Evolutionary conservation across 2,797 vertebrate species (phyloP).

Genomic region (Chaetodon trifasciatus): DNA sequence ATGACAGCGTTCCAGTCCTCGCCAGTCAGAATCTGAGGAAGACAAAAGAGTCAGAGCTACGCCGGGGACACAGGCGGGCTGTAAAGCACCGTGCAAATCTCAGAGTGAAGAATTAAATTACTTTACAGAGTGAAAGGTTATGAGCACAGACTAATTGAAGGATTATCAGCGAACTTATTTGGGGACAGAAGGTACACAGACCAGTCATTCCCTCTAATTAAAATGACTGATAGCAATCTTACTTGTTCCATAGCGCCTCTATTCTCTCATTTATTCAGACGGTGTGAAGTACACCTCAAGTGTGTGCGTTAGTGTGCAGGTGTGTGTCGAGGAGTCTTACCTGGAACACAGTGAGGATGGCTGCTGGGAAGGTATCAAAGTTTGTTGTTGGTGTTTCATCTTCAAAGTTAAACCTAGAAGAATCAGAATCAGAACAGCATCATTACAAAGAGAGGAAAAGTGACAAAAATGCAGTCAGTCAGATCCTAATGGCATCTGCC

Average conservation of each 20-base stretch:
- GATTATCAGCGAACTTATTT: slow-evolving; percentile 65
- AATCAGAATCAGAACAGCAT: slow-evolving; percentile 22
- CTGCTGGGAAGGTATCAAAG: slow-evolving; percentile 97
- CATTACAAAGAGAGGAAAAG: not conserved
- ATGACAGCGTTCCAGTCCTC: slow-evolving; percentile 99
- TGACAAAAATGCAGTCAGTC: not conserved
- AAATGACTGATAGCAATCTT: slow-evolving; percentile 53
- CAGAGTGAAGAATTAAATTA: slow-evolving; percentile 54
- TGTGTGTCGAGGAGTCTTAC: slow-evolving; percentile 65
- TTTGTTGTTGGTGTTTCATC: slow-evolving; percentile 97
- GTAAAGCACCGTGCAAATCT: slow-evolving; percentile 30
- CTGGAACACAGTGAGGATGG: slow-evolving; percentile 99
- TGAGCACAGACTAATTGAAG: slow-evolving; percentile 59
- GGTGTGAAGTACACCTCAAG: not conserved
- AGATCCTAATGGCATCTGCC: slow-evolving; percentile 18
- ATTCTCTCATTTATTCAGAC: slow-evolving; percentile 35
- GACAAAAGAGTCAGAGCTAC: slow-evolving; percentile 24
- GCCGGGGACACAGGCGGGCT: not conserved
- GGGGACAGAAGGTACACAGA: slow-evolving; percentile 47
- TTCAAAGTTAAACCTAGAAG: slow-evolving; percentile 94
- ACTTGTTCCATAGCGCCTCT: slow-evolving; percentile 23
- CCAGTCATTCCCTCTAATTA: slow-evolving; percentile 64
- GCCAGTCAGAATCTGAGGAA: slow-evolving; percentile 93
- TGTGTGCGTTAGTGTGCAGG: not conserved
- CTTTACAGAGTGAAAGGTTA: slow-evolving; percentile 51